Percentiles rank a stretch among this genome's conserved stretches.
These are phyloP conservation scores for Cybosia mesomella DNA, from an alignment of 2,888 invertebrate genomes.

Conservation along the genomic window DNA sequence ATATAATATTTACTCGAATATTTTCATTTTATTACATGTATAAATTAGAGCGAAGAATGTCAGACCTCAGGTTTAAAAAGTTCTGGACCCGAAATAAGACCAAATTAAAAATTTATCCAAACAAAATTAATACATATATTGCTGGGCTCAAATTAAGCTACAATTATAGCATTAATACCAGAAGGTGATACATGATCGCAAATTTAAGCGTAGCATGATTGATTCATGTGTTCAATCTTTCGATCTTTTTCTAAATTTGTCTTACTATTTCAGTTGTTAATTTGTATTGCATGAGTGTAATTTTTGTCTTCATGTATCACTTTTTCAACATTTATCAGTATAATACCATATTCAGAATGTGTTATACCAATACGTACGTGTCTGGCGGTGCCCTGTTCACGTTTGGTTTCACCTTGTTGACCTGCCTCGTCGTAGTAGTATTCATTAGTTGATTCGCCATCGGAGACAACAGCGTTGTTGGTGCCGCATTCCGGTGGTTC, in stretches of 20 bases:
- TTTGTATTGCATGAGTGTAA: background rate
- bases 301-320: constrained; percentile 33
- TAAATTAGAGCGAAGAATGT: constrained; percentile 27
- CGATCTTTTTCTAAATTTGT: background rate
- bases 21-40: constrained; percentile 26
- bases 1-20: constrained; percentile 24
- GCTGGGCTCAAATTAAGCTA: constrained; percentile 51
- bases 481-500: constrained; percentile 91
- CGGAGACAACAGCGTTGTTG: constrained; percentile 89
- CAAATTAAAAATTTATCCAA: constrained; percentile 27
- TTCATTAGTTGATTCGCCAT: constrained; percentile 90
- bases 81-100: constrained; percentile 27
- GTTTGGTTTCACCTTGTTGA: constrained; percentile 96
- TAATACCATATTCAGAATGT: constrained; percentile 17
- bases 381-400: constrained; percentile 93
- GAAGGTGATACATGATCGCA: constrained; percentile 41
- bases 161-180: constrained; percentile 47
- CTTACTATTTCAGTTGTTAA: background rate
- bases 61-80: constrained; percentile 7
- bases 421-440: constrained; percentile 92
- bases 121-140: constrained; percentile 43
- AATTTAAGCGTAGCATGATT: too few relatives aligned
- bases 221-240: background rate
- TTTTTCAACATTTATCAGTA: constrained; percentile 38
- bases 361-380: constrained; percentile 82